These are phyloP conservation scores for Haliclona indistincta DNA, from an alignment of 37 sponge, comb jelly and placozoan species.

Conservation along the genomic window DNA sequence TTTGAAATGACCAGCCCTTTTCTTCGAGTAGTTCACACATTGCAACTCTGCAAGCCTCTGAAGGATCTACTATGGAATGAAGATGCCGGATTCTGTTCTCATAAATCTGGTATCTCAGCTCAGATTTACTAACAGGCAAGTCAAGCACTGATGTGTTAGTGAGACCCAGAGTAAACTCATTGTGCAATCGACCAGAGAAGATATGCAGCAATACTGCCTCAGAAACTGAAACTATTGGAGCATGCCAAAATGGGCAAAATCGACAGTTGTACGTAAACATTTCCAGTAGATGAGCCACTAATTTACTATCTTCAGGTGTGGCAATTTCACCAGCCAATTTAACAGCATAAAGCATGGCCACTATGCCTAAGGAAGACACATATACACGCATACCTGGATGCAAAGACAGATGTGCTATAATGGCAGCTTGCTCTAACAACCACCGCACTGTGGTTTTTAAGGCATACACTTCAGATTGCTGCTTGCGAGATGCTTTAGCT, in stretches of 20 bases:
- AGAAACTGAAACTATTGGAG: slow-evolving; percentile 52
- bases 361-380: slow-evolving; percentile 32
- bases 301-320: slow-evolving; percentile 22
- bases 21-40: slow-evolving; percentile 38
- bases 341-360: not conserved
- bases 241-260: slow-evolving; percentile 68
- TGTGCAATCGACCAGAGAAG: slow-evolving; percentile 27
- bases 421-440: not conserved
- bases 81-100: slow-evolving; percentile 59
- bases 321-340: not conserved
- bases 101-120: slow-evolving; percentile 71
- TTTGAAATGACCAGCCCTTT: slow-evolving; percentile 53
- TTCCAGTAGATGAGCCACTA: slow-evolving; percentile 5
- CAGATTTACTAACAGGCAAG: slow-evolving; percentile 18
- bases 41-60: slow-evolving; percentile 15
- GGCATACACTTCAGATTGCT: slow-evolving; percentile 14
- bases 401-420: slow-evolving; percentile 17
- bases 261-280: slow-evolving; percentile 18
- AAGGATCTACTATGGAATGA: slow-evolving; percentile 19
- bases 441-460: slow-evolving; percentile 12
- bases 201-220: slow-evolving; percentile 62
- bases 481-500: not conserved
- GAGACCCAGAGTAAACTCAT: slow-evolving; percentile 29
- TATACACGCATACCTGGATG: slow-evolving; percentile 76
- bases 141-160: not conserved